Conservation (phyloP, 2,797 vertebrate species). For the Acanthiza pusilla region DNA sequence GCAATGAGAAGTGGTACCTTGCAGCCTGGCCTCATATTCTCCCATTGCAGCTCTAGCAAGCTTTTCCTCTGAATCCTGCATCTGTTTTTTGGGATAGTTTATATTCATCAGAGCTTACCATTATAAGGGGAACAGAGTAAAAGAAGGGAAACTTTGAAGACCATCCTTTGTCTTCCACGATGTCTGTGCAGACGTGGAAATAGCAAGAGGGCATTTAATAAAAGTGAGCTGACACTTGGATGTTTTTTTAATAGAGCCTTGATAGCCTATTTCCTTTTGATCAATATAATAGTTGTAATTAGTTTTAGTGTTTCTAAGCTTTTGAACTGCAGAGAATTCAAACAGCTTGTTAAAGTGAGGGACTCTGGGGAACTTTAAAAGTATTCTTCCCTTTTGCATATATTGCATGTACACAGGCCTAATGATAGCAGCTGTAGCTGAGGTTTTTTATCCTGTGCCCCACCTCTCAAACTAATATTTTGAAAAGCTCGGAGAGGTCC, state of each 20-base stretch:
- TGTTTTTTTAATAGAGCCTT: neutral
- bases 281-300: slow-evolving; percentile 56
- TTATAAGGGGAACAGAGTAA: neutral
- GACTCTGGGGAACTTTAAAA: slow-evolving; percentile 20
- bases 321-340: slow-evolving; percentile 49
- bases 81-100: neutral
- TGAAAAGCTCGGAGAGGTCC: slow-evolving; percentile 26
- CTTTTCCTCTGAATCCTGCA: neutral
- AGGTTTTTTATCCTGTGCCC: neutral
- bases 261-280: slow-evolving; percentile 40
- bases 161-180: neutral
- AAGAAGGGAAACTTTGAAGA: slow-evolving; percentile 29
- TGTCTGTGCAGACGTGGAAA: neutral
- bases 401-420: neutral
- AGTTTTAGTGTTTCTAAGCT: slow-evolving; percentile 44
- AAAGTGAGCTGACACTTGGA: neutral
- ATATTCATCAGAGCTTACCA: neutral
- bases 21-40: neutral
- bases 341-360: slow-evolving; percentile 21
- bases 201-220: neutral
- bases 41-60: neutral
- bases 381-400: slow-evolving; percentile 14
- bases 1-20: neutral
- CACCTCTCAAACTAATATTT: slow-evolving; percentile 59
- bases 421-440: neutral